phyloP scores from a whole-genome alignment of 35 echinoderm and acorn worm species.

The Nesometra sesokonis region DNA sequence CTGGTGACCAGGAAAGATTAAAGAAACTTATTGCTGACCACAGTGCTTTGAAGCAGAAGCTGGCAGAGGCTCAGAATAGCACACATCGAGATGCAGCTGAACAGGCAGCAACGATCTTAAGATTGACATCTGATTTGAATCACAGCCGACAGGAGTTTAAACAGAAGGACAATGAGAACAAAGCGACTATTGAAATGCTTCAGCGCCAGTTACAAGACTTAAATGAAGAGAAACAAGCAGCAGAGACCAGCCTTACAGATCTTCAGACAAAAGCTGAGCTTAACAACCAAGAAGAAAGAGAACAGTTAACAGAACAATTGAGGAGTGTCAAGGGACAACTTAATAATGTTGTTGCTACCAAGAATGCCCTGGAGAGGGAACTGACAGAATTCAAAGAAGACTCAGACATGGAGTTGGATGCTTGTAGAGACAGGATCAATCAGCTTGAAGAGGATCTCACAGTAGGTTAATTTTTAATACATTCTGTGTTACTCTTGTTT shows the following conservation, averaged over 20 bases:
- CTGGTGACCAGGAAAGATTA: constrained; percentile 58
- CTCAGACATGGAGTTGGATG: constrained; percentile 51
- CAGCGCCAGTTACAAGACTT: constrained; percentile 36
- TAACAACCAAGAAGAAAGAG: constrained; percentile 11
- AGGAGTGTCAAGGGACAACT: not conserved
- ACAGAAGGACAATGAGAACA: constrained; percentile 49
- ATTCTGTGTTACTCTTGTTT: not conserved
- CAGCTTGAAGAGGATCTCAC: constrained; percentile 56
- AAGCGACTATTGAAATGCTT: constrained; percentile 24
- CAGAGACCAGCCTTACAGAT: constrained; percentile 47
- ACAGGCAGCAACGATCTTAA: constrained; percentile 54
- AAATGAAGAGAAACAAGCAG: constrained; percentile 41
- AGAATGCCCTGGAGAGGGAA: constrained; percentile 1
- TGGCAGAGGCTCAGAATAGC: constrained; percentile 56
- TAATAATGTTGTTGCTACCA: not conserved
- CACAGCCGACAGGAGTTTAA: constrained; percentile 65
- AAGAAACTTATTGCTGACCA: constrained; percentile 68
- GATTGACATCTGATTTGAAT: constrained; percentile 56
- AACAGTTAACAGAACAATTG: constrained; percentile 17
- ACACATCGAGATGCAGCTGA: constrained; percentile 73
- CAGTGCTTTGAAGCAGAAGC: constrained; percentile 44
- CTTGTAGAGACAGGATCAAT: constrained; percentile 37
- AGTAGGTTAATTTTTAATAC: not conserved
- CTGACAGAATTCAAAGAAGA: constrained; percentile 30
- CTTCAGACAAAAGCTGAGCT: not conserved